A percentile compares a stretch with the other conserved stretches of the same genome.
Evolutionary conservation across 2,113 vertebrate species (phyloP).

Genomic region (Thomomys bottae): DNA sequence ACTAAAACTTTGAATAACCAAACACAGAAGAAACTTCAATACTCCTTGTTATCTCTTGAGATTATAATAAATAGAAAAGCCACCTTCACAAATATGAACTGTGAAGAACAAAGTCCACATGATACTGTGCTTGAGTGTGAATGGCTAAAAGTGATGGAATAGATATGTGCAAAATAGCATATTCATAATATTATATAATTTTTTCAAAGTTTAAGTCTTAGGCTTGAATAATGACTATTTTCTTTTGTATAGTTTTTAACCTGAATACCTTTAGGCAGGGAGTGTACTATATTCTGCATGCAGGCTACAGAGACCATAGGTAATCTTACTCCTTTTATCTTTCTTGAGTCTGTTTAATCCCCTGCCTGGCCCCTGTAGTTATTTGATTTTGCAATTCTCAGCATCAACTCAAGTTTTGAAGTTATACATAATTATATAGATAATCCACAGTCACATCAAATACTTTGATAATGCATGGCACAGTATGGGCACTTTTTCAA

Average conservation of each 20-base stretch:
- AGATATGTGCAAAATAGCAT: slow-evolving; percentile 6
- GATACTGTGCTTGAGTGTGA: not conserved
- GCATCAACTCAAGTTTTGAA: not conserved
- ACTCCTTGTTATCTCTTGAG: slow-evolving; percentile 6
- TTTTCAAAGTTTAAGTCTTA: slow-evolving; percentile 36
- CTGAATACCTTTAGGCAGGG: not conserved
- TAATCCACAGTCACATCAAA: slow-evolving; percentile 5
- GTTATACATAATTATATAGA: not conserved
- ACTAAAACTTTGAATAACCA: slow-evolving; percentile 15
- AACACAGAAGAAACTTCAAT: not conserved
- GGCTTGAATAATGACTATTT: not conserved
- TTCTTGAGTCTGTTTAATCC: not conserved
- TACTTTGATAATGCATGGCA: not conserved
- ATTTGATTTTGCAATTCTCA: not conserved
- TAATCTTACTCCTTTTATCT: slow-evolving; percentile 11
- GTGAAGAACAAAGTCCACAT: not conserved
- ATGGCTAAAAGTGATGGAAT: not conserved
- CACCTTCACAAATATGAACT: not conserved
- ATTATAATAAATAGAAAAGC: not conserved
- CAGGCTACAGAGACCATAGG: not conserved
- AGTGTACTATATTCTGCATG: not conserved
- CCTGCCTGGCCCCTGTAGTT: not conserved
- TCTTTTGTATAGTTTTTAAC: slow-evolving; percentile 34
- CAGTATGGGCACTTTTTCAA: not conserved
- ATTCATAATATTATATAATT: not conserved